Percentiles rank a stretch among this genome's conserved stretches.
These are phyloP conservation scores for Cladopsammia gracilis DNA, from an alignment of 64 coral and sea anemone species.

Conservation along the genomic window DNA sequence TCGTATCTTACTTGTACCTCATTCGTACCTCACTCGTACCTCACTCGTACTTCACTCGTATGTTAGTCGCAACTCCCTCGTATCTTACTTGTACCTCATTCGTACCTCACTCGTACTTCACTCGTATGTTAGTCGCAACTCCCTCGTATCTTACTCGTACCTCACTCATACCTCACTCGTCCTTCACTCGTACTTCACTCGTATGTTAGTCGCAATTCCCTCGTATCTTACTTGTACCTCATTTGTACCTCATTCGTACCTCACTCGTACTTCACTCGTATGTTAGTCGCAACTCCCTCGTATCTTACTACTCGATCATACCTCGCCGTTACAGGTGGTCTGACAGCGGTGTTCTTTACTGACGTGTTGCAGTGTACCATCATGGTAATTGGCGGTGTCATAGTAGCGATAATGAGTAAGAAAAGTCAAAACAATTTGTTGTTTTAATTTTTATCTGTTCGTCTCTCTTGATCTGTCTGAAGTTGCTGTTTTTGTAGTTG, in stretches of 20 bases:
- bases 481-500: too few species aligned
- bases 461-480: too few species aligned
- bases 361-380: constrained; percentile 76
- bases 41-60: not conserved
- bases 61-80: too few species aligned
- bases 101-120: too few species aligned
- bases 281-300: too few species aligned
- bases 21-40: not conserved
- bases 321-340: constrained; percentile 44
- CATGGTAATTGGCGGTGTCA: constrained; percentile 74
- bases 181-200: not conserved
- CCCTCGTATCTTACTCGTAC: too few species aligned
- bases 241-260: not conserved
- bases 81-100: too few species aligned
- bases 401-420: constrained; percentile 64
- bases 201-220: not conserved
- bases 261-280: not conserved
- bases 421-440: too few species aligned
- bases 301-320: too few species aligned
- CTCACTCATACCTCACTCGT: not conserved
- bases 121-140: too few species aligned
- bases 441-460: too few species aligned
- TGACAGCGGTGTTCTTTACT: constrained; percentile 77
- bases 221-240: not conserved
- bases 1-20: not conserved